Conservation (phyloP, 2,113 vertebrate species). For the Siniperca knerii region DNA sequence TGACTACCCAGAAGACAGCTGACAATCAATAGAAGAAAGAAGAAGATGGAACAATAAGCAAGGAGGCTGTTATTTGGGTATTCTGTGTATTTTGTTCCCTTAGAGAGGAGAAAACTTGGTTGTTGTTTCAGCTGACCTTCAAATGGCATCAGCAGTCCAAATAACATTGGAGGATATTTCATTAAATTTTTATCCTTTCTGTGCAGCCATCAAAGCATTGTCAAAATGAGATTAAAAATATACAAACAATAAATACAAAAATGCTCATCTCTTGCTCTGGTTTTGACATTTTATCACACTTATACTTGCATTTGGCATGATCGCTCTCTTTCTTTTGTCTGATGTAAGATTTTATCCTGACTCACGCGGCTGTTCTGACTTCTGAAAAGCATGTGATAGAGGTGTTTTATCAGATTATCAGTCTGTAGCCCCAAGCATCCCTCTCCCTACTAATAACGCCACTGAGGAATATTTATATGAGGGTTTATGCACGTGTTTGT, state of each 20-base stretch:
- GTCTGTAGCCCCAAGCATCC: neutral
- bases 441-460: neutral
- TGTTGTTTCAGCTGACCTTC: constrained; percentile 73
- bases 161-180: constrained; percentile 42
- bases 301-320: constrained; percentile 36
- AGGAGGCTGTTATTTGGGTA: constrained; percentile 57
- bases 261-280: neutral
- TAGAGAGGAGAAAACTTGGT: constrained; percentile 52
- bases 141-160: constrained; percentile 55
- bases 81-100: constrained; percentile 66
- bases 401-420: constrained; percentile 37
- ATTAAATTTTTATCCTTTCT: constrained; percentile 29
- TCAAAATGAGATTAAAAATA: constrained; percentile 40
- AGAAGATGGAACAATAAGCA: constrained; percentile 61
- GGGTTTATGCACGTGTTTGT: constrained; percentile 30
- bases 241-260: neutral
- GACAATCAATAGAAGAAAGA: constrained; percentile 79
- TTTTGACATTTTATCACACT: constrained; percentile 10
- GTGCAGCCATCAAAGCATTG: constrained; percentile 24
- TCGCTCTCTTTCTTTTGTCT: constrained; percentile 4
- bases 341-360: constrained; percentile 23
- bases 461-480: constrained; percentile 23
- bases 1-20: constrained; percentile 74
- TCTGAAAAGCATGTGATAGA: constrained; percentile 28
- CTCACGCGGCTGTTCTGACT: constrained; percentile 29